Evolutionary conservation across 92 coral and sea anemone species (phyloP).

Genomic region (Isaurus tuberculatus): DNA sequence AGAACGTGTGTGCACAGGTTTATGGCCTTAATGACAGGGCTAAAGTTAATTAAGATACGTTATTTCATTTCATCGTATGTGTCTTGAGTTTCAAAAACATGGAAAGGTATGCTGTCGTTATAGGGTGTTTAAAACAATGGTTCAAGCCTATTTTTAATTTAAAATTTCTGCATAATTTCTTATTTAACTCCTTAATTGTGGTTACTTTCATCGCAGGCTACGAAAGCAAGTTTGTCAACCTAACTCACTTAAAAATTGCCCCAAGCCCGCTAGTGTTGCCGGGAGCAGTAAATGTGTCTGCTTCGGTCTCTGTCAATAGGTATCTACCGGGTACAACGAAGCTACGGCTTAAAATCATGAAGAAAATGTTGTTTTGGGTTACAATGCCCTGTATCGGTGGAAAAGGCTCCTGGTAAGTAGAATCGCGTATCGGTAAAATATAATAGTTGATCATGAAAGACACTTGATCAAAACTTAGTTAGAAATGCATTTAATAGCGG

Average conservation of each 20-base stretch:
- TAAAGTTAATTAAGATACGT: too few species aligned
- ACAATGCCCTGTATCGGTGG: constrained; percentile 45
- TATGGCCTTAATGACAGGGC: too few species aligned
- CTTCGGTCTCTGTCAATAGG: constrained; percentile 49
- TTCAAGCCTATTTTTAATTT: too few species aligned
- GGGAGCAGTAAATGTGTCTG: constrained; percentile 53
- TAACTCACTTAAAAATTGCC: constrained; percentile 37
- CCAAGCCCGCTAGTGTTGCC: constrained; percentile 62
- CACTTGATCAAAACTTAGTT: too few species aligned
- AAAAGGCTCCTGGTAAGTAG: constrained; percentile 42
- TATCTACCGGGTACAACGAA: constrained; percentile 53
- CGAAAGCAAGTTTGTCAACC: constrained; percentile 30
- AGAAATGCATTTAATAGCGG: too few species aligned
- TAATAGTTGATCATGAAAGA: too few species aligned
- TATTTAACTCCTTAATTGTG: not conserved
- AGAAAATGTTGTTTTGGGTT: constrained; percentile 57
- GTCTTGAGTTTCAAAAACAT: too few species aligned
- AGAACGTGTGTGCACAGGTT: too few species aligned
- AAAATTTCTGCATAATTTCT: too few species aligned
- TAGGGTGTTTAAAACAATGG: too few species aligned
- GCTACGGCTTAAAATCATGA: constrained; percentile 53
- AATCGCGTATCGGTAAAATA: not conserved
- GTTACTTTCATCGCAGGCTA: not conserved
- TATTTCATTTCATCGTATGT: too few species aligned
- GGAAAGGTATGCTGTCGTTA: too few species aligned